Evolutionary conservation across 2,113 vertebrate species (phyloP).

Genomic region (Rostratula benghalensis): DNA sequence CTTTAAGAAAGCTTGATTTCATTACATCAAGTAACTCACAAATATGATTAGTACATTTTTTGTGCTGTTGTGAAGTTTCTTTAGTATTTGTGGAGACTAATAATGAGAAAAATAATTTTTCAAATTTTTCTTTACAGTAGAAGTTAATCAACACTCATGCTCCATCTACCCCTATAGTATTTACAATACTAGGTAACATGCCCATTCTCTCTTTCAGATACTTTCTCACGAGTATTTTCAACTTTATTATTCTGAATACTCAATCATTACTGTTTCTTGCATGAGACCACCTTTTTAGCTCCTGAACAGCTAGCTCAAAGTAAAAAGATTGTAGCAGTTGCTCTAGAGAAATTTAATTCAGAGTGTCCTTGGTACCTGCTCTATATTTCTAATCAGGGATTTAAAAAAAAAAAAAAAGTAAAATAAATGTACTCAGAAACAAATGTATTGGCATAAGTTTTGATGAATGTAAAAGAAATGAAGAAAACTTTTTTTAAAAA

Average conservation of each 20-base stretch:
- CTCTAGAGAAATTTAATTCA: neutral
- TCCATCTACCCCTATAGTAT: rapidly evolving
- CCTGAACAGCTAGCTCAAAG: neutral
- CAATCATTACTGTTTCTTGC: neutral
- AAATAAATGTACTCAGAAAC: neutral
- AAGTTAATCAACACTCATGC: neutral
- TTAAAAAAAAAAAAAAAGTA: neutral
- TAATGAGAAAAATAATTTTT: neutral
- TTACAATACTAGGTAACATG: neutral
- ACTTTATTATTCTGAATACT: neutral
- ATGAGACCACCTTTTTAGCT: neutral
- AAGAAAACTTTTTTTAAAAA: neutral
- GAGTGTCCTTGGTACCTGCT: neutral
- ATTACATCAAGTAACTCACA: neutral
- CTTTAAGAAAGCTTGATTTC: neutral
- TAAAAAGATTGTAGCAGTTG: neutral
- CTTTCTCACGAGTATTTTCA: neutral
- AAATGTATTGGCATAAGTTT: neutral
- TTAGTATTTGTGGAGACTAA: neutral
- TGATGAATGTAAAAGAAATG: neutral
- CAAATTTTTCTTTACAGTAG: neutral
- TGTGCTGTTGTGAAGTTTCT: neutral
- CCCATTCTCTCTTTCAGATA: neutral
- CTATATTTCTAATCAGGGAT: neutral
- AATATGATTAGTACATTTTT: neutral